Base-by-base conservation (phyloP, 2,797 vertebrate genomes). In the Silurus aristotelis region DNA sequence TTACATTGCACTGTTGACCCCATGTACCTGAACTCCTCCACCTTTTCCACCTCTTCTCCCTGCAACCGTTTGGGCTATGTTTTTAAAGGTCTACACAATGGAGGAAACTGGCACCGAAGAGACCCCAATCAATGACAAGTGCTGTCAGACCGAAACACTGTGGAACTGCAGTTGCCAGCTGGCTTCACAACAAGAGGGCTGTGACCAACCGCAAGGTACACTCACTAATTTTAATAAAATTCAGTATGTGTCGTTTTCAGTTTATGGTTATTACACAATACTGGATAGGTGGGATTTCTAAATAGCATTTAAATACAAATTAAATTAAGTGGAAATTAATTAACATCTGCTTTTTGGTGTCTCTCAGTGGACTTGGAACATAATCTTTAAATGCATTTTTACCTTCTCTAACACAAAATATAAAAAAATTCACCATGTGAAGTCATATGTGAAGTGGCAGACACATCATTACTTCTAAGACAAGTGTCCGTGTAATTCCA, bases 71-170 rank as follows among this genome's bases (percentile, higher is more conserved):
- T 31, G 61, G 27, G 52, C 55, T 87, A 13, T 87, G 3, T 63
- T 87, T 73, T 61, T 79, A 82, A 19, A 58, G 75, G 46, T 73
- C 58, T 81, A 63, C 38, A 76, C 86, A 71, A 88, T 90, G 89
- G 86, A 87, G 80, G 79, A 71, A 61, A 52, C 58, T 80, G 56
- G 66, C 27, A 87, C 66, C 20, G 84, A 85, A 83, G 31, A 38
- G 79, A 89, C 63, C 73, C 84, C 70, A 86, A 86, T 82, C 56
- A 89, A 86, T 52, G 89, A 91, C 84, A 89, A 89, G 83, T 88
- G 67, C 81, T 91, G 90, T 81, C 90, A 91, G 85, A 90, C 90
- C 22, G 90, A 91, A 80, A 66, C 75, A 64, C 78, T 85, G 55
- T 86, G 84, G 82, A 15, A 52, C 56, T 83, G 82, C 80, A 79